phyloP scores from a whole-genome alignment of 2,113 vertebrate genomes.

The Vimba vimba region DNA sequence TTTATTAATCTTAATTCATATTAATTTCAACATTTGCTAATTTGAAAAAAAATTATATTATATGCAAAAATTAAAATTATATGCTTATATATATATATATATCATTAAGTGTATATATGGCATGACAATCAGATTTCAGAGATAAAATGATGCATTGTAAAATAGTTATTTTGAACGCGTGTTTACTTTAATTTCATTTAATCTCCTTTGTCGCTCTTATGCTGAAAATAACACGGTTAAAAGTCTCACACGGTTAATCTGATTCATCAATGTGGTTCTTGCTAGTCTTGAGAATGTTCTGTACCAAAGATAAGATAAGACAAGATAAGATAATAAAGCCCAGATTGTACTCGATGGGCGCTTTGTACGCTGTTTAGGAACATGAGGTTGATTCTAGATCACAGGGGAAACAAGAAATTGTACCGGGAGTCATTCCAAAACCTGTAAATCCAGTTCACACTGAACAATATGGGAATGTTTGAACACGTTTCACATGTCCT shows the following conservation, averaged over 20 bases:
- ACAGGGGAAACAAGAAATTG: slow-evolving; percentile 14
- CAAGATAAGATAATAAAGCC: slow-evolving; percentile 21
- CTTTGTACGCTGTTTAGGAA: not conserved
- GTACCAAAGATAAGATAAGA: slow-evolving; percentile 26
- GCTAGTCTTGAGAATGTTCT: not conserved
- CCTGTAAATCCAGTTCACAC: slow-evolving; percentile 39
- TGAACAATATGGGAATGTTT: slow-evolving; percentile 67
- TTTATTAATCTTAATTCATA: too few species aligned
- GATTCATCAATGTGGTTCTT: not conserved
- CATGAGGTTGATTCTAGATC: not conserved
- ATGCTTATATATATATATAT: not conserved
- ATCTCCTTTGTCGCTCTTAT: not conserved
- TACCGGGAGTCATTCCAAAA: not conserved
- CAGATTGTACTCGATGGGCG: not conserved
- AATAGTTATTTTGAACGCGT: not conserved
- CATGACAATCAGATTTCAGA: not conserved
- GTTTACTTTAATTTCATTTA: not conserved
- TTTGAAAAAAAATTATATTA: too few species aligned
- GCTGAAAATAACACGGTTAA: not conserved
- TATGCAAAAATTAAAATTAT: too few species aligned
- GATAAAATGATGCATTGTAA: not conserved
- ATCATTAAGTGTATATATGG: not conserved
- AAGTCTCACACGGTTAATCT: not conserved
- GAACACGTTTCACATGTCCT: slow-evolving; percentile 34
- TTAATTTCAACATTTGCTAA: too few species aligned